Percentiles rank a stretch among this genome's conserved stretches.
Evolutionary conservation across 2,888 invertebrate genomes (phyloP).

Genomic region (Meganola albula): DNA sequence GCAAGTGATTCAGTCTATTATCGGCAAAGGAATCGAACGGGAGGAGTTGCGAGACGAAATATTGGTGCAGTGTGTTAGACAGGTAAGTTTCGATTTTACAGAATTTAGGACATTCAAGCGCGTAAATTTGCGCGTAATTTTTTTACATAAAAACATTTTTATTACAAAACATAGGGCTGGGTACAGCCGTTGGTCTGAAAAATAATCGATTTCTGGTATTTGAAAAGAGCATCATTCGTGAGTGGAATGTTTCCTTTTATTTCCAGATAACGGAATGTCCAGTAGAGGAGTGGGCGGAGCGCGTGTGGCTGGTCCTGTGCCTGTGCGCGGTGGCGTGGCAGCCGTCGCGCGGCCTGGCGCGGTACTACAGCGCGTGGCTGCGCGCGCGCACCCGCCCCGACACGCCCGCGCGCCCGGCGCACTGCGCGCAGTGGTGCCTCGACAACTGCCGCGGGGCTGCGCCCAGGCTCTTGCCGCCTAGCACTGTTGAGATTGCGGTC

Average conservation of each 20-base stretch:
- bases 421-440: conserved; percentile 95
- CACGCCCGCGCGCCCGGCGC: conserved; percentile 63
- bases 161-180: too few species aligned
- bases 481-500: conserved; percentile 94
- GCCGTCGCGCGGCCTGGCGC: conserved; percentile 88
- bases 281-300: conserved; percentile 87
- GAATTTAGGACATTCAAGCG: too few species aligned
- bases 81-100: conserved; percentile 54
- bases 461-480: conserved; percentile 90
- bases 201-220: too few species aligned
- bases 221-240: too few species aligned
- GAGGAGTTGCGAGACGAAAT: conserved; percentile 96
- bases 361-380: conserved; percentile 82
- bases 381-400: conserved; percentile 44
- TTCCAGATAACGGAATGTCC: conserved; percentile 88
- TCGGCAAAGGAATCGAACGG: conserved; percentile 91
- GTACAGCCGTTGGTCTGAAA: too few species aligned
- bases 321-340: conserved; percentile 95
- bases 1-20: conserved; percentile 88
- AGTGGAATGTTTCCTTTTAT: background rate
- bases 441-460: conserved; percentile 94
- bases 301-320: conserved; percentile 93
- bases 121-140: too few species aligned
- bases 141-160: too few species aligned
- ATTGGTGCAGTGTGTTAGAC: conserved; percentile 91